Evolutionary conservation across 2,888 invertebrate species (phyloP), one percentile per base, ranked within the genome.

Genomic region (Teleogryllus oceanicus): DNA sequence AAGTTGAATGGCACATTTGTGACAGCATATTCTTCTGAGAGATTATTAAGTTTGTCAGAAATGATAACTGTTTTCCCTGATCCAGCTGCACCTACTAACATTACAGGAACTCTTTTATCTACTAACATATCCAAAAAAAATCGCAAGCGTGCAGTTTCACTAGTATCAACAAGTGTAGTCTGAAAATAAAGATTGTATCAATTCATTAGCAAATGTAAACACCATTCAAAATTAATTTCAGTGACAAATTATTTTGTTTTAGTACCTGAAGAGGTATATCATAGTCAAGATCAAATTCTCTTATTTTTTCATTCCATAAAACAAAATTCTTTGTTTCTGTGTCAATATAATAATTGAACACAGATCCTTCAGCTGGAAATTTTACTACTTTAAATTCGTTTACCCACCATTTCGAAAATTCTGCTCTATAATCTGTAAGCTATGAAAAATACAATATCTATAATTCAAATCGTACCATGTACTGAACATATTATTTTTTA

Each of bases 341-440:
- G 84, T 98, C 97, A 81, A 98, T 95, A 86, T 92, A 97, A 87
- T 93, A 98, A 84, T 94, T 94, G 86, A 98, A 98, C 1, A 98
- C 92, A 78, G 92, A 95, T 3, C 94, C 96, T 2, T 91, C 89
- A 0, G 91, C 85, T 0, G 98, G 97, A 87, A 97, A 97, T 87
- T 95, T 95, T 49, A 98, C 91, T 0, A 94, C 90, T 87, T 96
- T 97, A 87, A 97, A 98, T 88, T 98, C 98, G 83, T 93, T 94
- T 24, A 91, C 89, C 90, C 96, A 98, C 97, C 97, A 98, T 87
- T 96, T 97, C 85, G 94, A 95, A 86, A 98, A 98, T 85, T 98
- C 98, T 83, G 94, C 94, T 76, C 97, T 91, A 93, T 97, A 96
- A 86, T 98, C 97, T 5, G 94, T 90, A 75, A 96, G 88, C 89